phyloP scores from a whole-genome alignment of 2,888 invertebrate genomes.

The Steromphala cineraria region DNA sequence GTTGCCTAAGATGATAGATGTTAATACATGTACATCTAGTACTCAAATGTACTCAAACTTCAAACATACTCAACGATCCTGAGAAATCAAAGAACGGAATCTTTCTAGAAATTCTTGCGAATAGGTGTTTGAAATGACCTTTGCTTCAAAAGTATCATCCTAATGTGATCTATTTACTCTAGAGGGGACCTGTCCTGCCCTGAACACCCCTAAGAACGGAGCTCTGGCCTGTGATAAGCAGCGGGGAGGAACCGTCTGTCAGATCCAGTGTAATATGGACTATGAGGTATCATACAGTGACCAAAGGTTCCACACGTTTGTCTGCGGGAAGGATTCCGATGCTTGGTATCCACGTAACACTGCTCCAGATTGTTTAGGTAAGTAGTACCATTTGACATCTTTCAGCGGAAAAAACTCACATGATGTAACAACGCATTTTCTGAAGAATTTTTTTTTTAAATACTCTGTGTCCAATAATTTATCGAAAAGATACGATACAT shows the following conservation, averaged over 20 bases:
- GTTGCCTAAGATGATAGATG: too few relatives aligned
- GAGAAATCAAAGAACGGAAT: too few relatives aligned
- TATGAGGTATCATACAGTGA: neutral
- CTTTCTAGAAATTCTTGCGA: too few relatives aligned
- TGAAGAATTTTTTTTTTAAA: too few relatives aligned
- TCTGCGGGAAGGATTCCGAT: neutral
- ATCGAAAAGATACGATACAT: too few relatives aligned
- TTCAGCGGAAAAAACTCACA: too few relatives aligned
- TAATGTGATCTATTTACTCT: neutral
- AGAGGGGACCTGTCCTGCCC: neutral
- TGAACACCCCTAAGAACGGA: neutral
- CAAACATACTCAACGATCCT: too few relatives aligned
- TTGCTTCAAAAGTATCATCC: too few relatives aligned
- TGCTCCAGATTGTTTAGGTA: conserved; percentile 6
- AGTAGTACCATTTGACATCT: neutral
- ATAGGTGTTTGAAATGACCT: neutral
- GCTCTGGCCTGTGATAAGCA: conserved; percentile 7
- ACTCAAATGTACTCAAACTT: too few relatives aligned
- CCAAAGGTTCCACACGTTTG: neutral
- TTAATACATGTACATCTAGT: too few relatives aligned
- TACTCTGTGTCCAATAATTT: too few relatives aligned
- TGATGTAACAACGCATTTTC: too few relatives aligned
- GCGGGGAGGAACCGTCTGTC: neutral
- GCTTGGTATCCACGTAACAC: neutral
- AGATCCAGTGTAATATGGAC: neutral